Conservation (phyloP, 2,113 vertebrate species). For the Steatornis caripensis region DNA sequence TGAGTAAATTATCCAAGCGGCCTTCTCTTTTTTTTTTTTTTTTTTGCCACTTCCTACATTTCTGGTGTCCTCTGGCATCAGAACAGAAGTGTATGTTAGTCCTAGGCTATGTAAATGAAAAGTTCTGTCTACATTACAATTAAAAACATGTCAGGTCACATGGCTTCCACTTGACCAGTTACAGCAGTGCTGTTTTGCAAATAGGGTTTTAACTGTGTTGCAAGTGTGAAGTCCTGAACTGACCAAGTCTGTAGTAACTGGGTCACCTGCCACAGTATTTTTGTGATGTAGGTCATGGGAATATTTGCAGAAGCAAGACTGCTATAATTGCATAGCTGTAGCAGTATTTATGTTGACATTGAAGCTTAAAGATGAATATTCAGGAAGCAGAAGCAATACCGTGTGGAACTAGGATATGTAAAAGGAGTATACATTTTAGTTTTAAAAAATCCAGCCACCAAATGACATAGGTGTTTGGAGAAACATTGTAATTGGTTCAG, state of each 20-base stretch:
- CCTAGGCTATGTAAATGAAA: constrained; percentile 1
- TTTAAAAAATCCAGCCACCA: not conserved
- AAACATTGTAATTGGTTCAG: not conserved
- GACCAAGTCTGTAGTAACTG: constrained; percentile 29
- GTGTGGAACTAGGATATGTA: not conserved
- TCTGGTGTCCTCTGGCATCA: constrained; percentile 40
- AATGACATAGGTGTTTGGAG: not conserved
- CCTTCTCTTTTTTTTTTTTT: not conserved
- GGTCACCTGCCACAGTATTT: constrained; percentile 8
- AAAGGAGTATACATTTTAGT: not conserved
- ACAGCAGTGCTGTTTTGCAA: constrained; percentile 20
- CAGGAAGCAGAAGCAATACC: not conserved
- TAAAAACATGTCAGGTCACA: not conserved
- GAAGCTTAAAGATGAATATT: not conserved
- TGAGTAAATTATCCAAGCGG: not conserved
- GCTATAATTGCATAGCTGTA: not conserved
- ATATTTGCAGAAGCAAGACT: constrained; percentile 28
- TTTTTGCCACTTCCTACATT: not conserved
- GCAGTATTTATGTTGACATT: not conserved
- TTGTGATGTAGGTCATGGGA: not conserved
- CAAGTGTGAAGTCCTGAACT: constrained; percentile 34
- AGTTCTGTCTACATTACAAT: not conserved
- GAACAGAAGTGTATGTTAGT: constrained; percentile 24
- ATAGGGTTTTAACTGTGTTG: constrained; percentile 35
- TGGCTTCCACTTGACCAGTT: constrained; percentile 2